Evolutionary conservation across 2,888 invertebrate species (phyloP).

Genomic region (Ischnura elegans): DNA sequence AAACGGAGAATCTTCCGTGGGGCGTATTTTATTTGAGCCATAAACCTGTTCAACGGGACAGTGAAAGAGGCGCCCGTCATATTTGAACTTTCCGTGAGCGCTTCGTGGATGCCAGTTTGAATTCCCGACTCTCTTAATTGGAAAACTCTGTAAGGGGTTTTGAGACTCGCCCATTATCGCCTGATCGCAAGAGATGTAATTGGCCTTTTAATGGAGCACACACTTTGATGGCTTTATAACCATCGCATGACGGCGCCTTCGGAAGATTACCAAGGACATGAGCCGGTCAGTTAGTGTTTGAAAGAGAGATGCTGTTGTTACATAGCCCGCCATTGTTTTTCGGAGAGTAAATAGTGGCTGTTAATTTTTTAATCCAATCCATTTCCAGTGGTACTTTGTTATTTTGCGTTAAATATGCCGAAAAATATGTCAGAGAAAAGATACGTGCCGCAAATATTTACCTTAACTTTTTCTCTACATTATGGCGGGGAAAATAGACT

Average conservation of each 20-base stretch:
- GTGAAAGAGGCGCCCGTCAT: not conserved
- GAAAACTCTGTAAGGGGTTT: conserved; percentile 56
- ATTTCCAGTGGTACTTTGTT: no score
- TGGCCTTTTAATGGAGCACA: conserved; percentile 28
- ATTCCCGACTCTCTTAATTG: conserved; percentile 30
- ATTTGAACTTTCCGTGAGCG: not conserved
- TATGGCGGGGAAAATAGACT: no score
- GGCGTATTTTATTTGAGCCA: not conserved
- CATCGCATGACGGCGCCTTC: not conserved
- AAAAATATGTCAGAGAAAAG: no score
- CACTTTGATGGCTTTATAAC: conserved; percentile 60
- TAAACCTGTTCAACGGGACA: not conserved
- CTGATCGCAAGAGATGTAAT: conserved; percentile 22
- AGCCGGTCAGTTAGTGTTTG: not conserved
- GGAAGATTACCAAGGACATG: not conserved
- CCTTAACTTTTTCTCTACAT: no score
- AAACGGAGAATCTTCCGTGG: not conserved
- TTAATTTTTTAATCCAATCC: not conserved
- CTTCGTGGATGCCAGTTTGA: not conserved
- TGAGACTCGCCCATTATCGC: conserved; percentile 13
- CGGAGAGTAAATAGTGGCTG: not conserved
- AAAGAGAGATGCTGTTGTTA: not conserved
- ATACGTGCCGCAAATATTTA: no score
- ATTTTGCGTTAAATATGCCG: no score
- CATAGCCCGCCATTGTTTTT: not conserved